phyloP scores from a whole-genome alignment of 2,797 vertebrate genomes.

The Sparus aurata region DNA sequence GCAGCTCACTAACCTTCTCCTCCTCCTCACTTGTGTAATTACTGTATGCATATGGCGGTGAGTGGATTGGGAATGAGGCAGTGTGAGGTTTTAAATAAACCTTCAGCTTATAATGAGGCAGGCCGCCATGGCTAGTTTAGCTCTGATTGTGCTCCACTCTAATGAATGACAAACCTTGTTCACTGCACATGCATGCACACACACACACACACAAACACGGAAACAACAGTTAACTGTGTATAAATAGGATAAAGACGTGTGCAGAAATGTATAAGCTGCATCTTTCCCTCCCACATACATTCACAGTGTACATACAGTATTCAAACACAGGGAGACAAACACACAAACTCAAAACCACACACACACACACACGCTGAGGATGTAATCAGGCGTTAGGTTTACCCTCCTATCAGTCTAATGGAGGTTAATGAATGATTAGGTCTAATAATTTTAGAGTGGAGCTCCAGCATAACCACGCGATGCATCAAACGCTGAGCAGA shows the following conservation, averaged over 20 bases:
- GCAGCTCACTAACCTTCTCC: conserved; percentile 85
- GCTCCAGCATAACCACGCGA: conserved; percentile 70
- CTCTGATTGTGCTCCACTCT: conserved; percentile 86
- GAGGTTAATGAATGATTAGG: conserved; percentile 86
- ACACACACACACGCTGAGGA: conserved; percentile 47
- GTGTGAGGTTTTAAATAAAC: conserved; percentile 91
- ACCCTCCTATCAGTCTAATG: conserved; percentile 84
- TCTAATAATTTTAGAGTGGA: conserved; percentile 83
- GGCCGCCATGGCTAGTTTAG: conserved; percentile 89
- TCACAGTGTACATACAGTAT: not conserved
- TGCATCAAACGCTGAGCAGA: conserved; percentile 70
- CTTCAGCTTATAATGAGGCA: conserved; percentile 88
- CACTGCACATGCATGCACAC: conserved; percentile 33
- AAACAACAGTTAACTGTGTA: conserved; percentile 26
- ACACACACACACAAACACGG: conserved; percentile 22
- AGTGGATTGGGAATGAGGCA: conserved; percentile 91
- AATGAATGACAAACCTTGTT: conserved; percentile 85
- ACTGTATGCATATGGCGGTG: conserved; percentile 95
- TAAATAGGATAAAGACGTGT: conserved; percentile 58
- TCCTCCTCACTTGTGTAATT: conserved; percentile 94
- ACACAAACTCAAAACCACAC: conserved; percentile 30
- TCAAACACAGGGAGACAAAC: conserved; percentile 13
- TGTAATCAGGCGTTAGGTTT: conserved; percentile 83
- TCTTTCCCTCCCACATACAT: conserved; percentile 37
- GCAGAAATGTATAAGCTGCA: conserved; percentile 48